Conservation (phyloP, 2,888 invertebrate species). For the Hydroisotoma schaefferi region DNA sequence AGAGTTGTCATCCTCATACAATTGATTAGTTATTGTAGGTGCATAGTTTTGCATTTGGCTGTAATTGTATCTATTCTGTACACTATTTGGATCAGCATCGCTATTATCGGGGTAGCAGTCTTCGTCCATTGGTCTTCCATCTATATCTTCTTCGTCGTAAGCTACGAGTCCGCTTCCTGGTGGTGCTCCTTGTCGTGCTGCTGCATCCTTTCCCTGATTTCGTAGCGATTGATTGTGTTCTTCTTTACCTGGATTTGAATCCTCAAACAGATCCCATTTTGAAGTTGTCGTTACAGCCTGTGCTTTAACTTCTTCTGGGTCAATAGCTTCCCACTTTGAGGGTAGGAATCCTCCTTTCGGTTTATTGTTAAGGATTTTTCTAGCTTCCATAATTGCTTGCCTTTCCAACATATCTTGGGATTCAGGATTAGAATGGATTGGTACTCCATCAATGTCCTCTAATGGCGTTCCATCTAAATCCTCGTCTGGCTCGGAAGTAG, state of each 20-base stretch:
- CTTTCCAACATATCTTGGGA: constrained; percentile 26
- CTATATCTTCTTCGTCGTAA: constrained; percentile 54
- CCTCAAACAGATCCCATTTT: constrained; percentile 78
- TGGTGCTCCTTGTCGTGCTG: constrained; percentile 1
- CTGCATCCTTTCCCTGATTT: not conserved
- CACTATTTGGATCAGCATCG: constrained; percentile 9
- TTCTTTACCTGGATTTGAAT: constrained; percentile 49
- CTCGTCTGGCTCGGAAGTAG: constrained; percentile 54
- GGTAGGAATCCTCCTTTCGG: constrained; percentile 73
- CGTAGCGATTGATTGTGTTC: not conserved
- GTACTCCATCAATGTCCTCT: constrained; percentile 49
- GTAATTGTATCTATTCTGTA: not conserved
- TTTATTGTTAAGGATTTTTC: constrained; percentile 15
- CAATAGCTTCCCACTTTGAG: constrained; percentile 95
- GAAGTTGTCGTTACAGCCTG: constrained; percentile 76
- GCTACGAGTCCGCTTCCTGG: constrained; percentile 9
- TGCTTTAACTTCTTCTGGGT: constrained; percentile 76
- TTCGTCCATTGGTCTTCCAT: constrained; percentile 53
- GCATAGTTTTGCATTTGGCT: constrained; percentile 14
- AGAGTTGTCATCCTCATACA: constrained; percentile 55
- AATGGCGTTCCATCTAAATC: constrained; percentile 67
- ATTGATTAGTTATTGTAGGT: constrained; percentile 11
- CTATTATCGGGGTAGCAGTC: constrained; percentile 27
- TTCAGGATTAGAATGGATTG: constrained; percentile 54
- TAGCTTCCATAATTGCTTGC: constrained; percentile 6